phyloP scores from a whole-genome alignment of 2,888 invertebrate genomes.

The Heteromyza rotundicornis region DNA sequence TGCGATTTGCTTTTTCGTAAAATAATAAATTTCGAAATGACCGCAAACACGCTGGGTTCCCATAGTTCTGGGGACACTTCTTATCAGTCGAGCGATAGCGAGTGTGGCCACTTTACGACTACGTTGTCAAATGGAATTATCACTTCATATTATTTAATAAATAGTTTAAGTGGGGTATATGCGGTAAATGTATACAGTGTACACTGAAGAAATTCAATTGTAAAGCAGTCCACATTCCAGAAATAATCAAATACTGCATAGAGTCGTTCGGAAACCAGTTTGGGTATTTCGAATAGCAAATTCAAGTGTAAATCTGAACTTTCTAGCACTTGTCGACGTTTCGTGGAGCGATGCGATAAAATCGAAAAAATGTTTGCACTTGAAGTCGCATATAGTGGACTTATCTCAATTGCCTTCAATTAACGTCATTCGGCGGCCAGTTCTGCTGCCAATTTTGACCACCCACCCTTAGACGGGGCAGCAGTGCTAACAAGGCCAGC shows the following conservation, averaged over 20 bases:
- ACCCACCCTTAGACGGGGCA: too few species aligned
- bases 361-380: slow-evolving; percentile 28
- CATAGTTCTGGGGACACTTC: slow-evolving; percentile 8
- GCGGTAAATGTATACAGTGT: too few species aligned
- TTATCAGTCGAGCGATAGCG: slow-evolving; percentile 21
- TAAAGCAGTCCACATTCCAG: too few species aligned
- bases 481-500: neutral
- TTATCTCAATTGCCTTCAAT: slow-evolving; percentile 52
- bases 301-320: too few species aligned
- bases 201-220: neutral
- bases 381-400: slow-evolving; percentile 44
- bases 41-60: slow-evolving; percentile 12
- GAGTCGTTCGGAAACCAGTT: too few species aligned
- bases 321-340: too few species aligned
- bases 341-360: too few species aligned
- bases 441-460: too few species aligned
- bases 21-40: neutral
- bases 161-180: neutral
- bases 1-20: neutral
- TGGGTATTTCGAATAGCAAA: too few species aligned
- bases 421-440: slow-evolving; percentile 50
- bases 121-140: slow-evolving; percentile 38
- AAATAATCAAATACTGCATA: too few species aligned
- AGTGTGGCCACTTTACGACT: slow-evolving; percentile 37
- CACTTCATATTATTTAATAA: slow-evolving; percentile 18